Conservation (phyloP, 2,113 vertebrate genomes). For the Varanus komodoensis region DNA sequence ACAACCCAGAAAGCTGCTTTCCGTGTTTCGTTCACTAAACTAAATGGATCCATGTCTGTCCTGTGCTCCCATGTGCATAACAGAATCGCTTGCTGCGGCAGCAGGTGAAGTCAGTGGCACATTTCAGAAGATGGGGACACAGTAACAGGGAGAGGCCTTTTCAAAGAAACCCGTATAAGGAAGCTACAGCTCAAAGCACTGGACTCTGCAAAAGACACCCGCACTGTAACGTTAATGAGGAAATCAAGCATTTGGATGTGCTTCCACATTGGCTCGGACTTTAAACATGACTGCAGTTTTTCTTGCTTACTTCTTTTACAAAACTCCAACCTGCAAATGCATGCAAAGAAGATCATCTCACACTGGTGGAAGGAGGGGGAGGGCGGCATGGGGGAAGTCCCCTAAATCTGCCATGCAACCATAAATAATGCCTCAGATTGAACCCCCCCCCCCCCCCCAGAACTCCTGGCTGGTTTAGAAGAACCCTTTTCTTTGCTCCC, state of each 20-base stretch:
- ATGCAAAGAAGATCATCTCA: neutral
- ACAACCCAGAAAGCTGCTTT: neutral
- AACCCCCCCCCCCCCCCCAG: neutral
- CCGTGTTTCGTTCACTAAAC: neutral
- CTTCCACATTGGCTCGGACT: neutral
- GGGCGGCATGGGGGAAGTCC: constrained; percentile 4
- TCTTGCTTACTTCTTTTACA: neutral
- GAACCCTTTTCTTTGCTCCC: neutral
- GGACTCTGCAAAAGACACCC: neutral
- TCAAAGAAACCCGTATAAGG: neutral
- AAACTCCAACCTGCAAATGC: neutral
- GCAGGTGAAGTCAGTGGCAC: neutral
- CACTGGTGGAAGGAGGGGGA: neutral
- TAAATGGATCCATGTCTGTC: neutral
- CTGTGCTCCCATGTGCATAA: neutral
- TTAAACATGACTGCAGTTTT: neutral
- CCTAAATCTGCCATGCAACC: constrained; percentile 19
- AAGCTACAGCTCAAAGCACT: neutral
- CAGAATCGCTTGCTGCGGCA: neutral
- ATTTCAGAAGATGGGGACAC: neutral
- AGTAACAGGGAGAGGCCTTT: neutral
- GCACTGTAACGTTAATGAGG: neutral
- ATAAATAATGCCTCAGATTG: constrained; percentile 18
- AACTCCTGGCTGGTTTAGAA: constrained; percentile 5
- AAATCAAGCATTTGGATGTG: neutral